Evolutionary conservation across 1,140 invertebrate genomes (phyloP), one percentile per base, ranked within the genome.

Genomic region (Spodoptera litura): DNA sequence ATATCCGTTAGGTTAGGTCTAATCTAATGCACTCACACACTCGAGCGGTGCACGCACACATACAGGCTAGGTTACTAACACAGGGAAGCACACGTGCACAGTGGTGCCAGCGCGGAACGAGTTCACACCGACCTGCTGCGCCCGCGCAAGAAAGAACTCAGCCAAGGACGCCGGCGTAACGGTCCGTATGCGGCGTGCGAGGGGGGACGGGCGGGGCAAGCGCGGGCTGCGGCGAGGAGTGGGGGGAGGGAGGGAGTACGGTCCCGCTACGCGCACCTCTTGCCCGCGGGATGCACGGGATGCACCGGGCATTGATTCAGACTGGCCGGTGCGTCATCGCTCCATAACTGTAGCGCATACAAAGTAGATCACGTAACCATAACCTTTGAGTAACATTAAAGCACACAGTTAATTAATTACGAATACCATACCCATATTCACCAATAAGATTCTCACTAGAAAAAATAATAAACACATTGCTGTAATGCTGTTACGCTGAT

Each of bases 101-200:
- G 83, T 70, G 81, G 83, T 82, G 81, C 70, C 88, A 80, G 89
- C 87, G 89, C 85, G 90, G 91, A 93, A 94, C 91, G 91, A 86
- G 90, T 92, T 88, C 86, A 87, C 84, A 88, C 78, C 91, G 91
- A 94, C 93, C 91, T 93, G 91, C 88, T 85, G 90, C 85, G 88
- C 85, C 81, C 88, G 90, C 85, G 86, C 90, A 85, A 91, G 89
- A 91, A 88, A 94, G 91, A 94, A 94, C 93, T 94, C 93, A 94
- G 93, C 93, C 93, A 94, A 94, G 93, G 93, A 93, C 93, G 93
- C 89, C 90, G 85, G 90, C 85, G 87, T 94, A 94, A 94, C 93
- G 91, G 93, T 92, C 78, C 86, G 81, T 70, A 78, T 82, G 83
- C 78, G 82, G 78, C 55, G 20, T 53, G 78, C 59, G 75, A 61